A percentile compares a stretch with the other conserved stretches of the same genome.
phyloP scores from a whole-genome alignment of 1,140 invertebrate genomes.

The Macrosteles quadrilineatus region DNA sequence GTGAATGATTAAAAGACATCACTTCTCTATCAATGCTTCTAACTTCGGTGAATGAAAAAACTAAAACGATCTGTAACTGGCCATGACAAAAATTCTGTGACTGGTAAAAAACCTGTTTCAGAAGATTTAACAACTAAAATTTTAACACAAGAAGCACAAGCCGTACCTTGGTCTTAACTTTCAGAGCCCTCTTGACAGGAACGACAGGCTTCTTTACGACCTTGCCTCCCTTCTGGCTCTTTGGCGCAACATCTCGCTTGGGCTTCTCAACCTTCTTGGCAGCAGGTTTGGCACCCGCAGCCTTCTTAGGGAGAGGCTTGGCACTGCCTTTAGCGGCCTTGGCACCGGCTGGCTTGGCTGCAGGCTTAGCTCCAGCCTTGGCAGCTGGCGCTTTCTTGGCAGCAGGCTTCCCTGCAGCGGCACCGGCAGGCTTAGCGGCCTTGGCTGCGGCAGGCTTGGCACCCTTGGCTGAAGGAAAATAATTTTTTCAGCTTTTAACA shows the following conservation, averaged over 20 bases:
- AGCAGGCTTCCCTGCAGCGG: slow-evolving; percentile 30
- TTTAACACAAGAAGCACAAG: no score
- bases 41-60: no score
- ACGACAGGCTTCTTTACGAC: slow-evolving; percentile 40
- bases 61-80: no score
- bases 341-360: slow-evolving; percentile 50
- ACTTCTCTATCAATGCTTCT: no score
- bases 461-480: slow-evolving; percentile 42
- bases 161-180: slow-evolving; percentile 76
- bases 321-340: slow-evolving; percentile 58
- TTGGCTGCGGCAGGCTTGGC: slow-evolving; percentile 47
- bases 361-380: slow-evolving; percentile 56
- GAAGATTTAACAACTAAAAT: no score
- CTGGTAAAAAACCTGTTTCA: no score
- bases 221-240: slow-evolving; percentile 46
- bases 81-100: no score
- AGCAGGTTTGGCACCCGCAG: slow-evolving; percentile 47
- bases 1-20: no score
- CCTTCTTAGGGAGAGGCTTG: slow-evolving; percentile 51
- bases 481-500: no score
- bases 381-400: slow-evolving; percentile 44
- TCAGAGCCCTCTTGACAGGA: slow-evolving; percentile 60
- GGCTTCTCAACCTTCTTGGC: slow-evolving; percentile 42
- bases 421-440: slow-evolving; percentile 54
- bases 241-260: slow-evolving; percentile 43